phyloP scores from a whole-genome alignment of 2,797 vertebrate species.

The Acipenser oxyrinchus region DNA sequence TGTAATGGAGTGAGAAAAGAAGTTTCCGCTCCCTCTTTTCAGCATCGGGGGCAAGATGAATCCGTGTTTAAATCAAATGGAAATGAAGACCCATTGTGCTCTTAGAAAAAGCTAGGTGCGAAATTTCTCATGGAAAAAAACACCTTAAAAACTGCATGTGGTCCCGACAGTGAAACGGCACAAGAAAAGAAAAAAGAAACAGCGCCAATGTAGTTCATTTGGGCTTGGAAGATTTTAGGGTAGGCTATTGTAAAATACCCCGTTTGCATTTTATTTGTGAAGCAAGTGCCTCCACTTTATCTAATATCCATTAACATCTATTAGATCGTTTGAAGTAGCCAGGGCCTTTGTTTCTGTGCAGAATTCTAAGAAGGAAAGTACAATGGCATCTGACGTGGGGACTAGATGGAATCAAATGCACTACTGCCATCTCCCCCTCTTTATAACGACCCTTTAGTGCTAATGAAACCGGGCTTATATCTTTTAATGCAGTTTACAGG shows the following conservation, averaged over 20 bases:
- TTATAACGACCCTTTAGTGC: constrained; percentile 52
- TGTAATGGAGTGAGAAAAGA: constrained; percentile 3
- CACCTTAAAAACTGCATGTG: constrained; percentile 41
- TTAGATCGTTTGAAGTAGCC: constrained; percentile 81
- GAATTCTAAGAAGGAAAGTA: constrained; percentile 58
- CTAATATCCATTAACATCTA: constrained; percentile 91
- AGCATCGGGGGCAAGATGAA: background rate
- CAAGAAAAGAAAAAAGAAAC: constrained; percentile 11
- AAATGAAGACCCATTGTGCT: constrained; percentile 17
- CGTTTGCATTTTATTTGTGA: constrained; percentile 68
- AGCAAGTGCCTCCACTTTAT: constrained; percentile 59
- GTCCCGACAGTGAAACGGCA: constrained; percentile 23
- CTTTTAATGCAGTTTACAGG: constrained; percentile 62
- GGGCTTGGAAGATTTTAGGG: constrained; percentile 45
- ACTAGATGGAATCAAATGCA: constrained; percentile 41
- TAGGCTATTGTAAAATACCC: constrained; percentile 53
- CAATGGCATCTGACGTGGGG: constrained; percentile 72
- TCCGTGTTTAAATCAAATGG: constrained; percentile 19
- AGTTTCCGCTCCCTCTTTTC: background rate
- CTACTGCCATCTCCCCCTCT: constrained; percentile 45
- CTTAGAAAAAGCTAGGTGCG: constrained; percentile 54
- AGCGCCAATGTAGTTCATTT: constrained; percentile 28
- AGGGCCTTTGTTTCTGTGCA: constrained; percentile 59
- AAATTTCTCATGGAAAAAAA: constrained; percentile 70
- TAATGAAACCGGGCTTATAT: constrained; percentile 37